Base-by-base conservation (phyloP, 2,113 vertebrate species). In the Saimiri boliviensis region DNA sequence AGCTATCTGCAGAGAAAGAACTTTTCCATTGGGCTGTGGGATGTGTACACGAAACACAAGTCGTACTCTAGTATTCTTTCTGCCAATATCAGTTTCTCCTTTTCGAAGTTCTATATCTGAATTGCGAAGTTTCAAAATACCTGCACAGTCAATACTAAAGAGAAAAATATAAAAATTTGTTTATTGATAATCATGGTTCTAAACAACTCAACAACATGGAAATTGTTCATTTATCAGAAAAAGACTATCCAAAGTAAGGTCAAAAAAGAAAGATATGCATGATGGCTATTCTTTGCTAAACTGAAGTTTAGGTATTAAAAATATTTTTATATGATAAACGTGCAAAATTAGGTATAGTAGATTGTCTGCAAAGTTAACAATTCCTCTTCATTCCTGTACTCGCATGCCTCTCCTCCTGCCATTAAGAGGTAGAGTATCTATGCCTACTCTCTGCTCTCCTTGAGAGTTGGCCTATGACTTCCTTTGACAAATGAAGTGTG, bases 41-140 rank as follows among this genome's bases (percentile, higher is more conserved):
- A 99, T 99, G 98, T 99, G 99, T 76, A 99, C 99, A 76, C 99
- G 99, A 97, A 99, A 99, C 96, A 99, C 99, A 92, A 99, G 99
- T 2, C 99, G 99, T 83, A 99, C 99, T 87, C 99, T 98, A 49
- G 99, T 99, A 98, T 99, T 99, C 98, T 99, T 99, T 82, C 99
- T 99, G 95, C 99, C 99, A 85, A 99, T 99, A 97, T 99, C 99
- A 23, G 99, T 99, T 98, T 99, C 99, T 90, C 99, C 99, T 98
- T 99, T 99, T 85, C 99, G 99, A 96, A 99, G 99, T 98, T 99
- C 99, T 87, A 99, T 99, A 98, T 99, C 99, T 6, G 99, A 99
- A 98, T 99, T 99, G 89, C 99, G 99, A 90, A 99, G 99, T 97
- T 99, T 99, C 95, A 99, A 98, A 98, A 99, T 99, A 96, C 99